phyloP scores from a whole-genome alignment of 2,888 invertebrate genomes.

The Eretmocerus hayati region DNA sequence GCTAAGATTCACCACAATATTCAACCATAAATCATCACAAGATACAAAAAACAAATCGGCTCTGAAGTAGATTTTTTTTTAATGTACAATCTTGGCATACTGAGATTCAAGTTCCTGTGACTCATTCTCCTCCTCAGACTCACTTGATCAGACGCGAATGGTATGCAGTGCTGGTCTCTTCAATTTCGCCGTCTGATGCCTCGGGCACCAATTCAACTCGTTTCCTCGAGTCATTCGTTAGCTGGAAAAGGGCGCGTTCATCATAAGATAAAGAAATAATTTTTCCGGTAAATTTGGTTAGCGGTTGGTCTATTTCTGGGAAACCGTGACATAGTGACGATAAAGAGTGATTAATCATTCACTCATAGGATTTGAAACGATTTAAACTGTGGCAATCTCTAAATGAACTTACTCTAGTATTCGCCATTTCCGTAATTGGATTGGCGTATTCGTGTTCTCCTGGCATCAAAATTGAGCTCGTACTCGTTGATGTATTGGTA shows the following conservation, averaged over 20 bases:
- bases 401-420: conserved; percentile 9
- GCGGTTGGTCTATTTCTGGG: no score
- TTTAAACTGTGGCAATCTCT: not conserved
- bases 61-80: no score
- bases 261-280: no score
- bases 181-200: conserved; percentile 9
- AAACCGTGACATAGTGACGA: no score
- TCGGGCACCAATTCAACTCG: conserved; percentile 10
- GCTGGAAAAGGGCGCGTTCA: no score
- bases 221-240: conserved; percentile 3
- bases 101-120: no score
- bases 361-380: not conserved
- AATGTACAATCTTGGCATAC: no score
- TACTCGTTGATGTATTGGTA: conserved; percentile 19
- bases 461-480: conserved; percentile 29
- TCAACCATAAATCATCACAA: no score
- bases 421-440: conserved; percentile 27
- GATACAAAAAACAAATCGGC: no score
- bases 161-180: conserved; percentile 8
- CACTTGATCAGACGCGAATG: conserved; percentile 13
- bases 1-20: no score
- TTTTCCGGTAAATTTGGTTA: no score
- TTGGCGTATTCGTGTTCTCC: conserved; percentile 43
- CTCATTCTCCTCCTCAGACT: not conserved
- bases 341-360: not conserved